Evolutionary conservation across 2,113 vertebrate genomes (phyloP), one percentile per base, ranked within the genome.

Genomic region (Cyanoderma ruficeps): DNA sequence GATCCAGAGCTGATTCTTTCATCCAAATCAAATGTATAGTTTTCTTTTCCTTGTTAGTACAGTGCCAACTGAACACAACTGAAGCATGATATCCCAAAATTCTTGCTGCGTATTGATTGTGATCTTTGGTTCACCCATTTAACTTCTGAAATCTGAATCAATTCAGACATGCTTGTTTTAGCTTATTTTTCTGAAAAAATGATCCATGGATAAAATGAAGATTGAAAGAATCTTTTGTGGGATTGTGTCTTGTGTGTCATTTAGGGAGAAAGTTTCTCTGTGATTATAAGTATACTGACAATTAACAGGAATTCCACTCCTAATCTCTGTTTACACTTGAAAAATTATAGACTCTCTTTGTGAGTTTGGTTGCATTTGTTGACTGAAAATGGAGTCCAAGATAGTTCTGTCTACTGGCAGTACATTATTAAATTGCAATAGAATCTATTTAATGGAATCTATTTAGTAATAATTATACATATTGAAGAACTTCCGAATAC

Each of bases 101-200:
- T 81, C 27, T 60, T 82, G 9, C 27, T 70, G 5, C 5, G 1
- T 55, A 5, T 28, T 83, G 47, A 59, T 24, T 50, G 13, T 83
- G 24, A 27, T 59, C 10, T 47, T 75, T 4, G 3, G 25, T 82
- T 77, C 24, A 41, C 24, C 17, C 0, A 0, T 71, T 49, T 46
- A 53, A 46, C 10, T 61, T 87, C 19, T 53, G 64, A 80, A 72
- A 21, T 72, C 44, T 53, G 39, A 18, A 23, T 39, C 19, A 55
- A 12, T 78, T 77, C 39, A 59, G 30, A 77, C 6, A 1, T 44
- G 15, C 9, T 49, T 80, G 10, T 17, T 71, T 72, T 64, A 59
- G 15, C 24, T 83, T 59, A 30, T 21, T 87, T 33, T 60, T 90
- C 41, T 57, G 69, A 24, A 64, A 88, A 83, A 55, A 15, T 33